Percentiles rank a stretch among this genome's conserved stretches.
These are phyloP conservation scores for Eristalis intricaria DNA, from an alignment of 2,888 invertebrate genomes.

Conservation along the genomic window DNA sequence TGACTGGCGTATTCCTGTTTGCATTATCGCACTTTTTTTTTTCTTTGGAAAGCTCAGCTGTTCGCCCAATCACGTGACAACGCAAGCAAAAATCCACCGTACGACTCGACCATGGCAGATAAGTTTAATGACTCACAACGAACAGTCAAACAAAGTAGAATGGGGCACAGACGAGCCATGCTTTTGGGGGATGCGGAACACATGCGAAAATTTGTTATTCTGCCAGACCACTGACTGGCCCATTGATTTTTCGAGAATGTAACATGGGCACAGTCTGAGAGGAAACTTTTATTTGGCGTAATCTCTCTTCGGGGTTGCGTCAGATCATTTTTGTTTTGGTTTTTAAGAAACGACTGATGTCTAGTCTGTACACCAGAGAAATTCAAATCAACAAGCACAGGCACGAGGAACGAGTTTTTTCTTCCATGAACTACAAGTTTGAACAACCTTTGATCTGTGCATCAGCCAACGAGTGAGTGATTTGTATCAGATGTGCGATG, in stretches of 20 bases:
- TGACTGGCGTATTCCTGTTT: background rate
- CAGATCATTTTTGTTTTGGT: slow-evolving; percentile 6
- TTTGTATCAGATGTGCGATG: background rate
- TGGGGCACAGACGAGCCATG: background rate
- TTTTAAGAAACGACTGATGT: background rate
- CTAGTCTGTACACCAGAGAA: slow-evolving; percentile 5
- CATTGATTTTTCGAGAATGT: slow-evolving; percentile 13
- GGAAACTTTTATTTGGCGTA: background rate
- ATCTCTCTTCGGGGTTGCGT: slow-evolving; percentile 23
- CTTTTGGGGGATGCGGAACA: background rate
- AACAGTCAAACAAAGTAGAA: background rate
- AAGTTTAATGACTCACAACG: slow-evolving; percentile 19
- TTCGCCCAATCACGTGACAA: slow-evolving; percentile 25
- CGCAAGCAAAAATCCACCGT: background rate
- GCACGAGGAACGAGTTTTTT: slow-evolving; percentile 16
- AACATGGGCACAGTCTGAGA: background rate
- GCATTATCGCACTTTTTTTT: background rate
- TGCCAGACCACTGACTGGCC: background rate
- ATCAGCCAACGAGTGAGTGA: slow-evolving; percentile 48
- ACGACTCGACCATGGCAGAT: background rate
- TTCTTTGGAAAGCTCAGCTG: slow-evolving; percentile 4
- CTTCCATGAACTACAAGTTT: slow-evolving; percentile 36
- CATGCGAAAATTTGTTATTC: background rate
- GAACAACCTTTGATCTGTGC: slow-evolving; percentile 35
- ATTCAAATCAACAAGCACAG: slow-evolving; percentile 7